Evolutionary conservation across 2,888 invertebrate genomes (phyloP), one percentile per base, ranked within the genome.

Genomic region (Trissolcus brochymenae): DNA sequence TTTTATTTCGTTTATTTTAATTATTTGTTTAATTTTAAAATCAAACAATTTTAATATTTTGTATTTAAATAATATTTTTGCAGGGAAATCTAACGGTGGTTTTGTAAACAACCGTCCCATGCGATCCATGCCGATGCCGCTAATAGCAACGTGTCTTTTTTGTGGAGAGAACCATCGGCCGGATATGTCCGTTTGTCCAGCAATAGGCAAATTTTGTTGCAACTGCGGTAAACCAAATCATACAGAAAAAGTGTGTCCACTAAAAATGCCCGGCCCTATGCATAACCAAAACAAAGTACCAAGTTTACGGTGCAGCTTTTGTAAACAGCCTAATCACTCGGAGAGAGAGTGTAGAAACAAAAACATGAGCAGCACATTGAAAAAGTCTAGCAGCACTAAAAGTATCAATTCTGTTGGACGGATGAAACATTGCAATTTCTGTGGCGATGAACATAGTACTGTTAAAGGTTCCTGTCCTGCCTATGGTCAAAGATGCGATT

Each of bases 401-500:
- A 51, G 7, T 11, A 1, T 40, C 9, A 13, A 35, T 56, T n/a
- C n/a, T 9, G 40, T 13, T 40, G 17, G 17, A 17, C 17, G 6
- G 6, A 54, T 25, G 6, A 62, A 62, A 14, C 14, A 35, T 25
- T 62, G 62, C 14, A 62, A 53, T 25, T 54, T 41, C 13, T 62
- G 62, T 35, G 54, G 4, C 6, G 16, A 62, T 13, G 25, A 21
- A 21, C 62, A 54, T 4, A 53, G 53, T 21, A 17, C 13, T 1
- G 40, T 43, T 7, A 62, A 62, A 25, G 62, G 54, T 11, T 50
- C 40, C 0, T 61, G 61, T 51, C 11, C 16, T 14, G 61, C 61
- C 6, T 61, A 43, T 40, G 61, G 61, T 1, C 16, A 61, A 61
- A 50, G 4, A 11, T 61, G 61, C 19, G 19, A 6, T 2, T 62